phyloP scores from a whole-genome alignment of 2,888 invertebrate genomes.

The Mesorhabditis sp. region DNA sequence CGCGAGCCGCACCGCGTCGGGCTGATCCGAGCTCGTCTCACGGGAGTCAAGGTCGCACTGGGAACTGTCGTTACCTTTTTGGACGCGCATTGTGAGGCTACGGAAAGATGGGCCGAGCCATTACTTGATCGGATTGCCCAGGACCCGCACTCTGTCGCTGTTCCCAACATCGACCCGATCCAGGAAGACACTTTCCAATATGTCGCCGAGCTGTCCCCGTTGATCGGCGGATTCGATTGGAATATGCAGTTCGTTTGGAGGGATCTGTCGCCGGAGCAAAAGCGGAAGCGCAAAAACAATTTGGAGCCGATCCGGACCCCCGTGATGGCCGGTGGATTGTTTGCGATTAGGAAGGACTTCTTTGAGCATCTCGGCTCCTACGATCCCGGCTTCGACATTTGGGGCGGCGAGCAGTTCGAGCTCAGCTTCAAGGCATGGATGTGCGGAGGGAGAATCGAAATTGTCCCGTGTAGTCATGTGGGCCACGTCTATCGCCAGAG shows the following conservation, averaged over 20 bases:
- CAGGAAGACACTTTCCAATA: conserved; percentile 98
- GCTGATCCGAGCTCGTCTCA: conserved; percentile 84
- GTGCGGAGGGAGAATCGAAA: conserved; percentile 1
- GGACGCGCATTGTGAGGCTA: conserved; percentile 96
- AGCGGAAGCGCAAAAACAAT: neutral
- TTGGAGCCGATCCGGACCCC: conserved; percentile 71
- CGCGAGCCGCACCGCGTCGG: conserved; percentile 49
- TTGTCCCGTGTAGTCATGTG: neutral
- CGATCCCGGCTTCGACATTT: conserved; percentile 92
- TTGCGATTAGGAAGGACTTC: conserved; percentile 84
- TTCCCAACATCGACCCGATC: conserved; percentile 96
- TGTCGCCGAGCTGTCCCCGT: conserved; percentile 89
- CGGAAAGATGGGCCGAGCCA: conserved; percentile 89
- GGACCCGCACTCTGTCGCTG: conserved; percentile 85
- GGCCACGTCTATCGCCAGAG: conserved; percentile 6
- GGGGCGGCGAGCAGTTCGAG: conserved; percentile 94
- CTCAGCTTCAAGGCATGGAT: conserved; percentile 84
- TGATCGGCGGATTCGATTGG: conserved; percentile 97
- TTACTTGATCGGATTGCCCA: conserved; percentile 79
- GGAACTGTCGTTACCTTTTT: conserved; percentile 85
- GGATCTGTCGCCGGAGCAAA: conserved; percentile 69
- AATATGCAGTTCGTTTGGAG: conserved; percentile 93
- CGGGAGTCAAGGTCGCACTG: conserved; percentile 84
- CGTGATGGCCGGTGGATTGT: conserved; percentile 95
- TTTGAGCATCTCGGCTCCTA: conserved; percentile 92